Conservation (phyloP, 2,113 vertebrate genomes). For the Potamarius usumacintae region DNA sequence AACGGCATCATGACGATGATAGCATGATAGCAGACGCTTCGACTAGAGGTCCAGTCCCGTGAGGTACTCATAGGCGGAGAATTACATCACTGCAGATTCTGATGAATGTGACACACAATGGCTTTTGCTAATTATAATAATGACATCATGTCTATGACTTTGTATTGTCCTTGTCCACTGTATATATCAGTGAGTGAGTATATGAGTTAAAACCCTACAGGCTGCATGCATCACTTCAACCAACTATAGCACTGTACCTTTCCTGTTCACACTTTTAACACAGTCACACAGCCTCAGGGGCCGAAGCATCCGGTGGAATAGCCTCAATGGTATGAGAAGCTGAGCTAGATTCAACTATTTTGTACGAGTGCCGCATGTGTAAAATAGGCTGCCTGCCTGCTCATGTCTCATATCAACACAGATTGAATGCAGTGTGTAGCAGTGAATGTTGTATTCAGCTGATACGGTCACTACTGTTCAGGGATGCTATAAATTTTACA, state of each 20-base stretch:
- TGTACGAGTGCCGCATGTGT: background rate
- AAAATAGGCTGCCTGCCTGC: constrained; percentile 1
- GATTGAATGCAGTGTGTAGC: background rate
- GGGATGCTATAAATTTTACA: background rate
- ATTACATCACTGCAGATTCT: constrained; percentile 44
- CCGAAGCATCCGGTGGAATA: background rate
- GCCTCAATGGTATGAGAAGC: background rate
- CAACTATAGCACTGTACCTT: constrained; percentile 27
- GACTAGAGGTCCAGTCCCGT: background rate
- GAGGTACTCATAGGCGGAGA: background rate
- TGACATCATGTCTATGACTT: constrained; percentile 39
- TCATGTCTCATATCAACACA: background rate
- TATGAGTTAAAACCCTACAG: constrained; percentile 31
- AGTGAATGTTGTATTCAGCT: background rate
- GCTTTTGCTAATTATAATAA: constrained; percentile 48
- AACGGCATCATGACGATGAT: background rate
- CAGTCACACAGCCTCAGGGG: constrained; percentile 14
- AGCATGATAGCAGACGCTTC: background rate
- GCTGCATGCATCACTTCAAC: constrained; percentile 30
- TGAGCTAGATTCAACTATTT: background rate
- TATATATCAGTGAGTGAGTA: constrained; percentile 1
- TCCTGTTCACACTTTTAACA: constrained; percentile 43
- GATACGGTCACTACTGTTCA: background rate
- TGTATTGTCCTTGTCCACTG: constrained; percentile 18
- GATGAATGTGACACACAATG: constrained; percentile 29